These are phyloP conservation scores for Eretmochelys imbricata DNA, from an alignment of 2,113 vertebrate genomes.

Conservation along the genomic window DNA sequence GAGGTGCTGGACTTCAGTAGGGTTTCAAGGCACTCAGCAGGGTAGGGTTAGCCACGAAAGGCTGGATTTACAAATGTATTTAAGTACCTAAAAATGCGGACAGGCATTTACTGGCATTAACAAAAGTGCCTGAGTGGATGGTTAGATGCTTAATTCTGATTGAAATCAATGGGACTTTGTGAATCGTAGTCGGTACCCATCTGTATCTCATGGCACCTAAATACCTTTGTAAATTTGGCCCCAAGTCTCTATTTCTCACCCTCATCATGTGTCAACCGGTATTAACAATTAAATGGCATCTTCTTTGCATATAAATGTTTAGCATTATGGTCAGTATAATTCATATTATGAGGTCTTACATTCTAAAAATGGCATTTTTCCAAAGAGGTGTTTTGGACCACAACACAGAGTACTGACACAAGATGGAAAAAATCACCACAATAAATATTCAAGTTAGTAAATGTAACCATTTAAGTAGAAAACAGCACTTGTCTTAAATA, in stretches of 20 bases:
- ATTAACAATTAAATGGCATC: not conserved
- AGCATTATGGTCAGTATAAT: not conserved
- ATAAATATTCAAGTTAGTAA: not conserved
- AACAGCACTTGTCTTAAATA: fast-evolving
- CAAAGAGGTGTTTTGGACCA: not conserved
- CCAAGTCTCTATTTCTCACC: not conserved
- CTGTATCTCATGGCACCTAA: not conserved
- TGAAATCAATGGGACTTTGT: too few relatives aligned
- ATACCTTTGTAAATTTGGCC: not conserved
- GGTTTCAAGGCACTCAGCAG: not conserved
- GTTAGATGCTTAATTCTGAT: not conserved
- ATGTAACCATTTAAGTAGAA: not conserved
- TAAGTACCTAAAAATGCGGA: not conserved
- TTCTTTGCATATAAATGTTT: not conserved
- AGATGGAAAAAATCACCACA: not conserved
- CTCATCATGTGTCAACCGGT: not conserved
- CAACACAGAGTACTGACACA: not conserved
- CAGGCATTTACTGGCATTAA: not conserved
- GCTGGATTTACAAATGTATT: not conserved
- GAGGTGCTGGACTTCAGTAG: not conserved
- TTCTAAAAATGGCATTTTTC: not conserved
- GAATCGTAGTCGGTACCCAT: not conserved
- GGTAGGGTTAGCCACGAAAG: not conserved
- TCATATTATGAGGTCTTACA: not conserved
- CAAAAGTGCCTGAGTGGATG: not conserved